Evolutionary conservation across 2,888 invertebrate genomes (phyloP), one percentile per base, ranked within the genome.

Genomic region (Julus scanicus): DNA sequence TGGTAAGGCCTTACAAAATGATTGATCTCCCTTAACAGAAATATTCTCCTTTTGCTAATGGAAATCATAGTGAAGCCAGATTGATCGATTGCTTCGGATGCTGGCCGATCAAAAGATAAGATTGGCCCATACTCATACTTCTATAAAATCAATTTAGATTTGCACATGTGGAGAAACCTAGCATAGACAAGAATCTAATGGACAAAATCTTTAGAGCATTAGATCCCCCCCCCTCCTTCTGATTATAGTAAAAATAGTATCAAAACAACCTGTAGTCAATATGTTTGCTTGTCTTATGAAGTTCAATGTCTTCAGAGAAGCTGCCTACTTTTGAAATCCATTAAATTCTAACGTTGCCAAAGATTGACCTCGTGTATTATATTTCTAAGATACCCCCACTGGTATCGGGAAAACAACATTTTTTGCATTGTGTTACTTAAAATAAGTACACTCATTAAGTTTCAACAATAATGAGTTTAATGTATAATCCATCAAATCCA

Each of bases 21-120:
- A 71, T 71, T 71, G 71, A 71, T 71, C 71, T 71, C 29, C 71
- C 71, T 71, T 71, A 71, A 71, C 71, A 71, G 71, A 71, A 71
- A 71, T 71, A 71, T 71, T 71, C 71, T 71, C 8, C 9, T n/a
- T 71, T 71, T 71, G 20, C 71, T 71, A 71, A 71, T 71, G 71
- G 71, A 71, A 71, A 71, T 71, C 71, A 20, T 71, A 71, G 71
- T 20, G 29, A 71, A n/a, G 29, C 20, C 71, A 71, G 71, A 71
- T 71, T 71, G 71, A 71, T 71, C 71, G 71, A 71, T 71, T 71
- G 71, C 71, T 71, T 71, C 71, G 71, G 71, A 29, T 20, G 71
- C 71, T 11, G 71, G 71, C 20, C 71, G 71, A 71, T 71, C 71
- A 71, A 71, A 71, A 71, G 20, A 71, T 71, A 71, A 71, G 71